These are phyloP conservation scores for Cyprinodon tularosa DNA, from an alignment of 2,113 vertebrate species.

Conservation along the genomic window DNA sequence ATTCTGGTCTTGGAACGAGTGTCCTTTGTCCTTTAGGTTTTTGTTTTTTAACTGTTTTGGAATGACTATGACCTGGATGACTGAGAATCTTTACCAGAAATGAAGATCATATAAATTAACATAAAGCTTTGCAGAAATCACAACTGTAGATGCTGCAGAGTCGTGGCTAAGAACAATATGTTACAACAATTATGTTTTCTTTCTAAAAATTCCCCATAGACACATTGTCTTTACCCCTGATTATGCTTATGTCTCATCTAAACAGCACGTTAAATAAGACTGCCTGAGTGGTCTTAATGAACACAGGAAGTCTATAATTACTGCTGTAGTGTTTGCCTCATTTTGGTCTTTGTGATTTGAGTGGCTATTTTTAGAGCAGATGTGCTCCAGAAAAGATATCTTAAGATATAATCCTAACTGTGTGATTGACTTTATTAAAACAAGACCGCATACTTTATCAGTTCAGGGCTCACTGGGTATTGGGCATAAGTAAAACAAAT, in stretches of 20 bases:
- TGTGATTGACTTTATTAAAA: too few relatives aligned
- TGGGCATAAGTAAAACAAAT: too few relatives aligned
- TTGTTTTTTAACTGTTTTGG: too few relatives aligned
- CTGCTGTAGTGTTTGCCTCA: constrained; percentile 30
- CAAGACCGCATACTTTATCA: too few relatives aligned
- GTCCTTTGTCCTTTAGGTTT: too few relatives aligned
- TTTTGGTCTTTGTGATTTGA: constrained; percentile 32
- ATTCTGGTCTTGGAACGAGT: too few relatives aligned
- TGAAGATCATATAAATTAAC: background rate
- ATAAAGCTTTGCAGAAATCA: background rate
- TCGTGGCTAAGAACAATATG: background rate
- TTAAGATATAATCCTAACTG: too few relatives aligned
- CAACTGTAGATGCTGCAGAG: background rate
- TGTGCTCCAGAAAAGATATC: too few relatives aligned
- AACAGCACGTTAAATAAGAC: constrained; percentile 5
- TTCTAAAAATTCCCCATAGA: too few relatives aligned
- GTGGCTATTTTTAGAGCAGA: background rate
- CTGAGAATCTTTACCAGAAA: too few relatives aligned
- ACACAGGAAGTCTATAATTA: constrained; percentile 30
- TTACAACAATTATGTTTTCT: background rate
- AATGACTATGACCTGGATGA: too few relatives aligned
- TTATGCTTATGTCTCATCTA: background rate
- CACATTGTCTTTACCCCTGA: background rate
- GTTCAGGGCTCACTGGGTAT: too few relatives aligned
- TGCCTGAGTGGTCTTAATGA: background rate